Evolutionary conservation across 2,888 invertebrate species (phyloP).

Genomic region (Salticus scenicus): DNA sequence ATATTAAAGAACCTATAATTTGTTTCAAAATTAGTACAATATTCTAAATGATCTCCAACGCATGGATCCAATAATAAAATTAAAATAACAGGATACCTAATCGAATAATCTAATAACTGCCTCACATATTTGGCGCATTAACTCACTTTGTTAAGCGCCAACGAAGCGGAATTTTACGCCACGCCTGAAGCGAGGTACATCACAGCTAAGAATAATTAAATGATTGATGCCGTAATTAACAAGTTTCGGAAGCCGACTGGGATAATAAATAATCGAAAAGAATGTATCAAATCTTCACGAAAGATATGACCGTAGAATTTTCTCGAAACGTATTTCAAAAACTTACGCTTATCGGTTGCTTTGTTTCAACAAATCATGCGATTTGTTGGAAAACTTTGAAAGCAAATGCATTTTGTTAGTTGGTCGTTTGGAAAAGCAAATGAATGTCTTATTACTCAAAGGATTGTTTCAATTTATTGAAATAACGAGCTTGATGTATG

Average conservation of each 20-base stretch:
- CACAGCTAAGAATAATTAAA: conserved; percentile 52
- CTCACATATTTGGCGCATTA: conserved; percentile 27
- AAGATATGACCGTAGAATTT: conserved; percentile 4
- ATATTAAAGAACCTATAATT: too few species aligned
- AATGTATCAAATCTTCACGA: background rate
- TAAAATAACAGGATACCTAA: background rate
- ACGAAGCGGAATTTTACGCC: conserved; percentile 14
- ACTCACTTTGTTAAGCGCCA: conserved; percentile 20
- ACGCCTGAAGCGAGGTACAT: conserved; percentile 8
- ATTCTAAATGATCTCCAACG: too few species aligned
- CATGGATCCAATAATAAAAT: too few species aligned
- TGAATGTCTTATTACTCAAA: background rate
- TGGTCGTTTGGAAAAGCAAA: background rate
- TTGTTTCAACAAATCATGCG: conserved; percentile 2
- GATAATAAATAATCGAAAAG: conserved; percentile 47
- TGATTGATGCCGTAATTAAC: conserved; percentile 61
- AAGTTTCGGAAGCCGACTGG: conserved; percentile 31
- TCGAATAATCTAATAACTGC: background rate
- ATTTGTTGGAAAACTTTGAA: conserved; percentile 6
- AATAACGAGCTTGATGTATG: background rate
- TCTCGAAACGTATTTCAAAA: background rate
- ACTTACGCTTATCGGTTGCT: background rate
- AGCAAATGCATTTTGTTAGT: background rate
- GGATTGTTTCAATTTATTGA: background rate
- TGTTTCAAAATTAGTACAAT: too few species aligned